These are phyloP conservation scores for Anas platyrhynchos DNA, from an alignment of 2,113 vertebrate species.

Conservation along the genomic window DNA sequence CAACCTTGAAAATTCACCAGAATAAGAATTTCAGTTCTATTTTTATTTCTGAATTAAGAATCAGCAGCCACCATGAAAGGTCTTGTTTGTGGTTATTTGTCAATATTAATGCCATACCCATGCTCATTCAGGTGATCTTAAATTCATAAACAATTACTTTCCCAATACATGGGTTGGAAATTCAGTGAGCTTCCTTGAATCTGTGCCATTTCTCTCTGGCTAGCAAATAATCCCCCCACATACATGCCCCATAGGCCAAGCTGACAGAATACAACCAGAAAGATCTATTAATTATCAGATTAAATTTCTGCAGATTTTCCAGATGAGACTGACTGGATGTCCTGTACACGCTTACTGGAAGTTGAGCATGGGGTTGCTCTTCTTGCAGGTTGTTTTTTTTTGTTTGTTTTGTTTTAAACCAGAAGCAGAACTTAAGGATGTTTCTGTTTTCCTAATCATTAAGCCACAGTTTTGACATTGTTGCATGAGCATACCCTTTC, in stretches of 20 bases:
- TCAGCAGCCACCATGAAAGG: neutral
- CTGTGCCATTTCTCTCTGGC: neutral
- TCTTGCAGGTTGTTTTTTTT: neutral
- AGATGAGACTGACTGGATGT: neutral
- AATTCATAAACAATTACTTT: neutral
- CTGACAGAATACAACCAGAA: neutral
- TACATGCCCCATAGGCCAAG: neutral
- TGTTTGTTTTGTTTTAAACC: no score
- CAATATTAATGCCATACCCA: neutral
- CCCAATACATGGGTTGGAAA: accelerated
- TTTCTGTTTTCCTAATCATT: neutral
- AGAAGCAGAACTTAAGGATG: neutral
- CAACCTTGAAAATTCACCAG: neutral
- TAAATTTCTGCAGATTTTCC: constrained; percentile 1
- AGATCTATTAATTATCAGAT: constrained; percentile 5
- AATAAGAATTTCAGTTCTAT: neutral
- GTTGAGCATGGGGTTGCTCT: neutral
- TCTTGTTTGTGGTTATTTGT: neutral
- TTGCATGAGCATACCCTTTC: neutral
- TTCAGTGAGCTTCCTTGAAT: neutral
- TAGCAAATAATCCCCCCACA: neutral
- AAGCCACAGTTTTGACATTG: neutral
- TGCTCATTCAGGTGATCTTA: neutral
- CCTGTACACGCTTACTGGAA: neutral
- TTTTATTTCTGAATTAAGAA: neutral